Evolutionary conservation across 2,113 vertebrate species (phyloP), one percentile per base, ranked within the genome.

Genomic region (Odontophorus gujanensis): DNA sequence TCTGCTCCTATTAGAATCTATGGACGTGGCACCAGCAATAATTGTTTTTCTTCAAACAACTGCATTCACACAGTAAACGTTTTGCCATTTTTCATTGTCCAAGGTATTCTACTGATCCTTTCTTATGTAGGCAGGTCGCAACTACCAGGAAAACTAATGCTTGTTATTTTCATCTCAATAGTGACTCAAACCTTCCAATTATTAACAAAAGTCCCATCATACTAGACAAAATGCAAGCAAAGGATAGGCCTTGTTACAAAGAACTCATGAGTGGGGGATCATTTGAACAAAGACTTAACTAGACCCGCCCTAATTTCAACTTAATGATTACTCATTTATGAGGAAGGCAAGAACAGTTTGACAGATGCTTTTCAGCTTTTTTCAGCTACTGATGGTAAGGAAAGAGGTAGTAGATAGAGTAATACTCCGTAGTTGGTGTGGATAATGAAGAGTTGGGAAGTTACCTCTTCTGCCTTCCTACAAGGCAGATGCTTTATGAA

Each of bases 251-350:
- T 66, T 67, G 65, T 62, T 30, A 28, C 25, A 84, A 59, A 61
- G 12, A 66, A 1, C 9, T 78, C 0, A 0, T 22, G 19, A 51
- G 14, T 11, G 2, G 62, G 13, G n/a, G 40, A 61, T 81, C 24
- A 26, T 48, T 81, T 85, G 61, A 87, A n/a, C 4, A 87, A 76
- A 78, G 2, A 17, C 12, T 9, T 59, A 21, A 43, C 6, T 40
- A 86, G 21, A 51, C 28, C 0, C 1, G 9, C 14, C 11, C 9
- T 82, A 9, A 57, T 85, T 89, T 71, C 14, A 69, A 18, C 10
- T 66, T 78, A 36, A 12, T 74, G 38, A 32, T 10, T 59, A 48
- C 17, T 65, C 13, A 36, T 34, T 74, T 74, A 32, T 55, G 82
- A 69, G 6, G 10, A 74, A 69, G 17, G 28, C 7, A 63, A 61